Percentiles rank a stretch among this genome's conserved stretches.
Evolutionary conservation across 2,888 invertebrate genomes (phyloP).

Genomic region (Cheilosia soror): DNA sequence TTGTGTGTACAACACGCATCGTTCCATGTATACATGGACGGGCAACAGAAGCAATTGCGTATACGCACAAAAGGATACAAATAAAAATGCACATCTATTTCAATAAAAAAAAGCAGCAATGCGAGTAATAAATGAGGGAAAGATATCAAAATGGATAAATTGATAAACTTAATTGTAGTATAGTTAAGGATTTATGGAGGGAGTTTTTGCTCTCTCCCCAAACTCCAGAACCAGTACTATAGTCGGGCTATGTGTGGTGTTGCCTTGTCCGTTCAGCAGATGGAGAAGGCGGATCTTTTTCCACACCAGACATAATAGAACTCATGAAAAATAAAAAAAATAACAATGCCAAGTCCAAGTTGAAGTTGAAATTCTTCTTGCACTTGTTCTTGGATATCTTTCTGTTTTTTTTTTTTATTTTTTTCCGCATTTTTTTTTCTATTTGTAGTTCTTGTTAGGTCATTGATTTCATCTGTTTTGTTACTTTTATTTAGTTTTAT

Average conservation of each 20-base stretch:
- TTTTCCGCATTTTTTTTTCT: conserved; percentile 16
- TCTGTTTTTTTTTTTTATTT: conserved; percentile 21
- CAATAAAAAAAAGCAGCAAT: conserved; percentile 52
- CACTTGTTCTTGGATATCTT: conserved; percentile 65
- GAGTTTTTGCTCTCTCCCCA: conserved; percentile 54
- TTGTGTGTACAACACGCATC: conserved; percentile 50
- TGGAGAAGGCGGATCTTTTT: conserved; percentile 64
- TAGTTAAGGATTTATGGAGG: conserved; percentile 75
- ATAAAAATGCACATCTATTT: conserved; percentile 67
- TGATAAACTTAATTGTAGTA: conserved; percentile 76
- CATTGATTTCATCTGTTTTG: conserved; percentile 73
- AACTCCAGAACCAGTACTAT: background rate
- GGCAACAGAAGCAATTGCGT: conserved; percentile 52
- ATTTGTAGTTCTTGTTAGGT: conserved; percentile 73
- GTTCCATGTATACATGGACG: conserved; percentile 31
- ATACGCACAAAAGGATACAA: conserved; percentile 42
- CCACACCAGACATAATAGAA: conserved; percentile 72
- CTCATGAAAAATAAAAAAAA: conserved; percentile 25
- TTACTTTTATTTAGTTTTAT: conserved; percentile 57
- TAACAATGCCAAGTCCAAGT: conserved; percentile 33
- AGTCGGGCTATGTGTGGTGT: background rate
- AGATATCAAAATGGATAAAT: conserved; percentile 76
- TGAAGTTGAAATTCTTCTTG: conserved; percentile 65
- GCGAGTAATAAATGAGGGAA: conserved; percentile 73
- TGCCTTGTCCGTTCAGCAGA: conserved; percentile 9